Conservation (phyloP, 2,888 invertebrate species). For the Hoplodrina ambigua region DNA sequence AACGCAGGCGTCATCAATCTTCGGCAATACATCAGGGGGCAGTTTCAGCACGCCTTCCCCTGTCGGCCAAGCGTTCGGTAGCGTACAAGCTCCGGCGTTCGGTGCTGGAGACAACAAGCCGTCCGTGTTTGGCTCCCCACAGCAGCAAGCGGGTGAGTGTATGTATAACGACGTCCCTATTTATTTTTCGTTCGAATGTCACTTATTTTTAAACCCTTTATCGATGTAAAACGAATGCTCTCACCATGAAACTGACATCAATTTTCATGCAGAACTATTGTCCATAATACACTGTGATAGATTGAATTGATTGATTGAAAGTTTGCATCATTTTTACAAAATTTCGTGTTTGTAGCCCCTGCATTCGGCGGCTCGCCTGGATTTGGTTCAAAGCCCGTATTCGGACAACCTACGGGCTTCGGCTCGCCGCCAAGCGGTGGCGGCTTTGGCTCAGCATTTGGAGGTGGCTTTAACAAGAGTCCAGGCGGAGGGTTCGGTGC, state of each 20-base stretch:
- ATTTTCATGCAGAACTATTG: too few species aligned
- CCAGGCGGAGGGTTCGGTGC: slow-evolving; percentile 81
- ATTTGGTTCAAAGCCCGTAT: slow-evolving; percentile 85
- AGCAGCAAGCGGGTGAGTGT: slow-evolving; percentile 72
- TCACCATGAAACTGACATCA: too few species aligned
- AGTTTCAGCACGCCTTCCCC: slow-evolving; percentile 80
- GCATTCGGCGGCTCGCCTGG: slow-evolving; percentile 83
- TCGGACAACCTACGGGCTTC: slow-evolving; percentile 75
- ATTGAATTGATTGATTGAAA: background rate
- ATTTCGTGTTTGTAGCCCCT: slow-evolving; percentile 67
- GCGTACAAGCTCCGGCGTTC: slow-evolving; percentile 72
- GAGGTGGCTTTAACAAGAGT: slow-evolving; percentile 84
- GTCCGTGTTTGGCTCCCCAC: slow-evolving; percentile 82
- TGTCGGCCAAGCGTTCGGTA: slow-evolving; percentile 77
- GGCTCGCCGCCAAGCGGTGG: slow-evolving; percentile 68
- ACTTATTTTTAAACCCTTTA: too few species aligned
- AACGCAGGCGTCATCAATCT: slow-evolving; percentile 81
- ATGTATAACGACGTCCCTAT: slow-evolving; percentile 23
- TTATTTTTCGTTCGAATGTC: background rate
- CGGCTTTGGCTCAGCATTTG: slow-evolving; percentile 75
- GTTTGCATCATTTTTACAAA: too few species aligned
- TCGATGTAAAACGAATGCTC: too few species aligned
- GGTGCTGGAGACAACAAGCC: slow-evolving; percentile 69
- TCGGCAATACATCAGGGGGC: slow-evolving; percentile 77
- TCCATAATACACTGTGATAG: background rate